Conservation (phyloP, 2,888 invertebrate genomes). For the Alloplasta piceator region DNA sequence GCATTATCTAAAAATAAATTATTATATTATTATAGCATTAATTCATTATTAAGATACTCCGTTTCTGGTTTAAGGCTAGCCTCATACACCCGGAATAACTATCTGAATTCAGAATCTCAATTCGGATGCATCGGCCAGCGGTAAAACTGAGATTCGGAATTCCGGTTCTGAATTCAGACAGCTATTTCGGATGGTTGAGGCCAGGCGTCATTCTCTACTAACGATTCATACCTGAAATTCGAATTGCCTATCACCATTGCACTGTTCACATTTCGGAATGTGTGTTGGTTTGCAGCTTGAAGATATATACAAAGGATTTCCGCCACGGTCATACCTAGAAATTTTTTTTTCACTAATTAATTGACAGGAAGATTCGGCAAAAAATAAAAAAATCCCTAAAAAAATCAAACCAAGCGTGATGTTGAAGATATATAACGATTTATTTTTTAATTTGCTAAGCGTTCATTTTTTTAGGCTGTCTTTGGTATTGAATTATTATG, state of each 20-base stretch:
- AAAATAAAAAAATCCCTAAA: neutral
- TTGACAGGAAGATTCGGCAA: neutral
- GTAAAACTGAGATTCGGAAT: too few species aligned
- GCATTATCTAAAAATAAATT: conserved; percentile 88
- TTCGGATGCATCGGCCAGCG: too few species aligned
- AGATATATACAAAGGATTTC: conserved; percentile 94
- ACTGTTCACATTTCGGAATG: conserved; percentile 90
- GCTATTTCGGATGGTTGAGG: too few species aligned
- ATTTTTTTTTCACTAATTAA: conserved; percentile 9
- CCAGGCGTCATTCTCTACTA: neutral
- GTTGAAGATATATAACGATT: too few species aligned
- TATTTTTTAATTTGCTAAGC: too few species aligned
- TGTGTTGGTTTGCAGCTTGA: conserved; percentile 83
- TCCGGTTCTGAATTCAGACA: neutral
- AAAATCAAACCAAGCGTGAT: neutral
- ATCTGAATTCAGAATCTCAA: too few species aligned
- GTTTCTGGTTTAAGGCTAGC: neutral
- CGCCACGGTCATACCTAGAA: conserved; percentile 90
- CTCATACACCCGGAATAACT: too few species aligned
- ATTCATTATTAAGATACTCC: neutral
- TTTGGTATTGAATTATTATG: too few species aligned
- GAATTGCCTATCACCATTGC: conserved; percentile 91
- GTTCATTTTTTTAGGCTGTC: too few species aligned
- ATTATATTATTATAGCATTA: conserved; percentile 73
- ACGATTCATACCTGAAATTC: conserved; percentile 91